Evolutionary conservation across 2,888 invertebrate genomes (phyloP).

Genomic region (Trilocha varians): DNA sequence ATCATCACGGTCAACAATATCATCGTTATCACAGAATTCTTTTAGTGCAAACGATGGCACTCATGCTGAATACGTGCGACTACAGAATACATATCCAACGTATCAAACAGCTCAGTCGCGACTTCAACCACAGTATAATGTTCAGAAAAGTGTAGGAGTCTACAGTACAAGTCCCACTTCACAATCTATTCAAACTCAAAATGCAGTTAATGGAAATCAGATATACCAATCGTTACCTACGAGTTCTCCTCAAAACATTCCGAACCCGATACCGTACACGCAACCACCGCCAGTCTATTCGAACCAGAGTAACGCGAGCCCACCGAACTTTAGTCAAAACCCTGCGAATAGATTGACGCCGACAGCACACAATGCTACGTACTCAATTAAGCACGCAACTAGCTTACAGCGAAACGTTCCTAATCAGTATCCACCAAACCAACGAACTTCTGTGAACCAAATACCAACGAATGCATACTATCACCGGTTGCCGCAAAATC

Average conservation of each 20-base stretch:
- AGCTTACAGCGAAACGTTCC: slow-evolving; percentile 46
- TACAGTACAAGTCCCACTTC: slow-evolving; percentile 46
- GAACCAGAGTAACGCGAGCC: slow-evolving; percentile 46
- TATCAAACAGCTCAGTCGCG: slow-evolving; percentile 51
- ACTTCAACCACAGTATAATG: slow-evolving; percentile 45
- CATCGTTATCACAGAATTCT: slow-evolving; percentile 60
- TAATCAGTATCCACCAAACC: slow-evolving; percentile 51
- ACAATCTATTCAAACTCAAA: slow-evolving; percentile 32
- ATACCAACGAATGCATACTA: slow-evolving; percentile 54
- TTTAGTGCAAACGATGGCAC: slow-evolving; percentile 40
- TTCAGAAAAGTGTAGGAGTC: slow-evolving; percentile 43
- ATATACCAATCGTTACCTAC: slow-evolving; percentile 53
- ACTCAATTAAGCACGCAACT: slow-evolving; percentile 40
- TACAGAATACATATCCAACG: slow-evolving; percentile 49
- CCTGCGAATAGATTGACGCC: slow-evolving; percentile 57
- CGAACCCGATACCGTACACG: slow-evolving; percentile 54
- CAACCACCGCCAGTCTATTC: slow-evolving; percentile 51
- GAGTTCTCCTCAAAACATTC: slow-evolving; percentile 34
- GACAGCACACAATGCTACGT: slow-evolving; percentile 41
- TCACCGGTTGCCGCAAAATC: slow-evolving; percentile 50
- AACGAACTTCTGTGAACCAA: slow-evolving; percentile 45
- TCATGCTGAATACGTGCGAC: slow-evolving; percentile 52
- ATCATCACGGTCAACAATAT: slow-evolving; percentile 65
- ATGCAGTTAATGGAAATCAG: slow-evolving; percentile 33
- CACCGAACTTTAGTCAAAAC: slow-evolving; percentile 59